Evolutionary conservation across 2,888 invertebrate genomes (phyloP), one percentile per base, ranked within the genome.

Genomic region (Parasteatoda lunata): DNA sequence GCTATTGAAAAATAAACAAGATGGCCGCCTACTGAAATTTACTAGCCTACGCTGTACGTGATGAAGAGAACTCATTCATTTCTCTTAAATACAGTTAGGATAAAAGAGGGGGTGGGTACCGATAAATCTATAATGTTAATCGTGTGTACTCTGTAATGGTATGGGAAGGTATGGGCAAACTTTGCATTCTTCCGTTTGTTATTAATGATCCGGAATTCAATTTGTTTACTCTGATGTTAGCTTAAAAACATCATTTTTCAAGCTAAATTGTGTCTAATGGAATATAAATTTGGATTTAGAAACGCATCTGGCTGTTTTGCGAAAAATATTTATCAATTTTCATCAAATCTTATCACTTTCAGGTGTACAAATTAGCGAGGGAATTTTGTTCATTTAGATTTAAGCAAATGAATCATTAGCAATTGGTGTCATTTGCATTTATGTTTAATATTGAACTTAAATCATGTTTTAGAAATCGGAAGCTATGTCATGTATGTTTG

Each of bases 211-310:
- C n/a, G 45, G 30, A 80, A 85, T 80, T 85, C 76, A 80, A 85
- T 85, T 85, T 85, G 80, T 52, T 54, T 71, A 45, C 54, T 65
- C 45, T 48, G 30, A 51, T 47, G 75, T 80, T 80, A 54, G 64
- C 65, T 80, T 85, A 85, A 80, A 77, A 79, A 76, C 76, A 80
- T 66, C 85, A 65, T 85, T 85, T 80, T 80, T 85, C 85, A 80
- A 69, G 69, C 7, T 15, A n/a, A 65, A 85, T 77, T 72, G 64
- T 48, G 15, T 69, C 66, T 80, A 64, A 80, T 76, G 54, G 71
- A 76, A 49, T 49, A 15, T 77, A 71, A 77, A 83, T 83, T 69
- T 52, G 15, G 69, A 52, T 54, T 48, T 69, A 51, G 45, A 59
- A 15, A 52, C n/a, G 51, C 51, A 72, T 51, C 49, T 15, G 51